These are phyloP conservation scores for Carcharodon carcharias DNA, from an alignment of 2,797 vertebrate genomes.

Conservation along the genomic window DNA sequence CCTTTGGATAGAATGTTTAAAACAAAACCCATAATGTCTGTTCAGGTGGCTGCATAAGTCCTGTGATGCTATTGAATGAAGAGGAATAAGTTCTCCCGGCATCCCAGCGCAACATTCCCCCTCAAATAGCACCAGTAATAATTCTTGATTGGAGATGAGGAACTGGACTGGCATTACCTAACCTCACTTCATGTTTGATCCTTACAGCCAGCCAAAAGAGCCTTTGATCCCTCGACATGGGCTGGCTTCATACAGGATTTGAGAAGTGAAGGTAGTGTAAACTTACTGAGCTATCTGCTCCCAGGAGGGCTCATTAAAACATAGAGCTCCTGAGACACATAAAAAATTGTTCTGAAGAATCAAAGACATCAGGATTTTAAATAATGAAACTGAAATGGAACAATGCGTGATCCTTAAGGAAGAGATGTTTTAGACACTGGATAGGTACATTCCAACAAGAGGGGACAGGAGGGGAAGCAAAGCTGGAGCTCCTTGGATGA, in stretches of 20 bases:
- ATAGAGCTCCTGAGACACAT: background rate
- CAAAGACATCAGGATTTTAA: background rate
- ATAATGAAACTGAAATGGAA: background rate
- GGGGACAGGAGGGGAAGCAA: background rate
- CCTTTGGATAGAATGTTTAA: too few relatives aligned
- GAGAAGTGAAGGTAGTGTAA: background rate
- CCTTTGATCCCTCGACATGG: background rate
- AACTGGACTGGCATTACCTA: background rate
- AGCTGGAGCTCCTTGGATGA: background rate
- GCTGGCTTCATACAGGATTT: background rate
- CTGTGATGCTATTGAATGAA: too few relatives aligned
- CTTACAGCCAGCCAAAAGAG: background rate
- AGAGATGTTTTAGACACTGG: background rate
- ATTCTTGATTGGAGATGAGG: background rate
- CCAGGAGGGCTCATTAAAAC: background rate
- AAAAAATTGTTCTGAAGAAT: background rate
- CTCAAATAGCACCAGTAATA: too few relatives aligned
- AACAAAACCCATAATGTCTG: too few relatives aligned
- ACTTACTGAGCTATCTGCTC: background rate
- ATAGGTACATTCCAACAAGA: background rate
- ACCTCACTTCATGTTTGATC: background rate
- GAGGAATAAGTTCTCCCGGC: too few relatives aligned
- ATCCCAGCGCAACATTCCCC: too few relatives aligned
- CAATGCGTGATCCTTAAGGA: background rate
- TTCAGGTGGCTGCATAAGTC: too few relatives aligned